Base-by-base conservation (phyloP, 23 tunicate species). In the Trididemnum clinides region DNA sequence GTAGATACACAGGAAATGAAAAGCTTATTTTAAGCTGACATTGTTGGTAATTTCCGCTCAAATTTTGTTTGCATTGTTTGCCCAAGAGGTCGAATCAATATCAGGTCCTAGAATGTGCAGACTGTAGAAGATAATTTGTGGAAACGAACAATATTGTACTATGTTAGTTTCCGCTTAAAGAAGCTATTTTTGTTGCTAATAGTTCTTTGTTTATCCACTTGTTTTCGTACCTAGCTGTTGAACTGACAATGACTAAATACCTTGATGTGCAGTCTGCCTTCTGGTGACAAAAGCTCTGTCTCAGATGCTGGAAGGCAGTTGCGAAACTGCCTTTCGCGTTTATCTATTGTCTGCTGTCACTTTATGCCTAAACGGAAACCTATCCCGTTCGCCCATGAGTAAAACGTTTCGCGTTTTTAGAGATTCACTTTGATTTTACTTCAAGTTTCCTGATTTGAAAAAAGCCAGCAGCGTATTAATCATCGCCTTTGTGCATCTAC, bases 301-400 rank as follows among this genome's bases (percentile, higher is more conserved):
- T 44, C 15, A 15, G 10, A 15, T 10, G 54, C 12, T 15, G 54
- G 15, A 44, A 44, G 15, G 10, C 54, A 10, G 15, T 44, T 10
- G 12, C 15, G 15, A 7, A 44, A 44, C 15, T 15, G 54, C 54
- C 54, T 7, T 44, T 44, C 15, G 54, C 54, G 10, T 44, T 44
- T 44, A 10, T 7, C 54, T 44, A 7, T 44, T 44, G 10, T 44
- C n/a, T n/a, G 54, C 10, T 18, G 4, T 15, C 27, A 26, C 6
- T 59, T 59, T 12, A 12, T 21, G 69, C 27, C 85, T 12, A 37
- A 82, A 64, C 86, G 86, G 86, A 82, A 82, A 82, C 86, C 86
- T 64, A 19, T 36, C 62, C 77, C 86, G 27, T 64, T 64, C 57
- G 20, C 21, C 26, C 69, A 21, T 18, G 69, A 26, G 4, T 59